phyloP scores from a whole-genome alignment of 2,113 vertebrate genomes.

The Stomatorhinus ivindoensis region DNA sequence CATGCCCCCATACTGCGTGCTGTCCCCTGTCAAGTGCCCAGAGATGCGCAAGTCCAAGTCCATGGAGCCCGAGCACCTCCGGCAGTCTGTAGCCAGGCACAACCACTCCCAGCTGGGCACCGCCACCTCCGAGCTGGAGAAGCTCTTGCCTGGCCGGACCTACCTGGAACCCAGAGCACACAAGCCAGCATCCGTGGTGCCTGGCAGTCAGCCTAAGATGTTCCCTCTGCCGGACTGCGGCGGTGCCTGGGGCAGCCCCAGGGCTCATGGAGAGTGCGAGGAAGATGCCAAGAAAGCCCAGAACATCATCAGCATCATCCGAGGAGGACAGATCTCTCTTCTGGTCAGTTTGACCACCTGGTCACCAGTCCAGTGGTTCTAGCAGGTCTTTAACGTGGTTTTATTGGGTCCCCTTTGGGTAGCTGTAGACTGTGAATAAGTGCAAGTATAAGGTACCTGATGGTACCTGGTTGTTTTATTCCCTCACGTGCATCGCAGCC shows the following conservation, averaged over 20 bases:
- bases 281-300: slow-evolving; percentile 83
- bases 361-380: not conserved
- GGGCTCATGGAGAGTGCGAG: slow-evolving; percentile 57
- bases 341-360: slow-evolving; percentile 63
- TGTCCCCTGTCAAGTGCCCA: slow-evolving; percentile 83
- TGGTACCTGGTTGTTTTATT: not conserved
- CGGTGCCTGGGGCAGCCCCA: slow-evolving; percentile 53
- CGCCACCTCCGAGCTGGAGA: slow-evolving; percentile 63
- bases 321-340: slow-evolving; percentile 91
- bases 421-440: not conserved
- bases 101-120: slow-evolving; percentile 51
- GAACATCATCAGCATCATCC: slow-evolving; percentile 92
- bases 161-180: slow-evolving; percentile 63
- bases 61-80: slow-evolving; percentile 62
- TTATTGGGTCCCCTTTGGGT: not conserved
- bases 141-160: slow-evolving; percentile 64
- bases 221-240: slow-evolving; percentile 58
- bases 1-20: slow-evolving; percentile 70
- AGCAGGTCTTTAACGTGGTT: not conserved
- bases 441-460: not conserved
- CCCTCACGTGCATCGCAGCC: slow-evolving; percentile 58
- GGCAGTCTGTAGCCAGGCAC: slow-evolving; percentile 49
- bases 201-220: slow-evolving; percentile 60
- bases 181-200: slow-evolving; percentile 53
- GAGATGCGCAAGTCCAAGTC: slow-evolving; percentile 75